Evolutionary conservation across 2,797 vertebrate species (phyloP), one percentile per base, ranked within the genome.

Genomic region (Rhinogobio ventralis): DNA sequence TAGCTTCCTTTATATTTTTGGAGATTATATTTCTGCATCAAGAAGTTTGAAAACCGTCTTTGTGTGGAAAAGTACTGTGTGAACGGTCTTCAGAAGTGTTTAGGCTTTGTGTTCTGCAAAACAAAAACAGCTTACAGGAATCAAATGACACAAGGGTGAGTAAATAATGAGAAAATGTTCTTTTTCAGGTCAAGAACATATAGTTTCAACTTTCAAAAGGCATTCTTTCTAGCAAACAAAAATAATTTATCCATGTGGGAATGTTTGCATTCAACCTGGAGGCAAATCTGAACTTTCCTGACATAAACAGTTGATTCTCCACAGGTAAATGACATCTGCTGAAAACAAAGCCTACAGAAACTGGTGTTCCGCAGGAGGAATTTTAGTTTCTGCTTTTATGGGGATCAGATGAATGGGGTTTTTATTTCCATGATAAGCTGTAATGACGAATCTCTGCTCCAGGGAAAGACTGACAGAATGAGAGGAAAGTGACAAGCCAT

Each of bases 381-480:
- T 77, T 76, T 68, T 55, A 77, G 19, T 19, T 76, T 76, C 57
- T 11, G 45, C 46, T 76, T 75, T 81, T 19, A 71, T 0, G 20
- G 33, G 30, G 2, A 64, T 74, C 23, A 80, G 72, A 83, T 83
- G 62, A 73, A 57, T 83, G 28, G 33, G 78, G 36, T 71, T 72
- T 84, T 79, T 57, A 64, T 88, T 72, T 68, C 57, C 14, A 74
- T 83, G 81, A 77, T 81, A 57, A 83, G 30, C 82, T 80, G 33
- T 62, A 74, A 73, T 86, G 79, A 83, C 64, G 30, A 87, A 82
- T 89, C 75, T 79, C 49, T 60, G 82, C 86, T 82, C 53, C 49
- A 11, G 79, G 79, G 79, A 84, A 57, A 80, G 74, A 89, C 45
- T 87, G 82, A 86, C 79, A 72, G 72, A 67, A 46, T 51, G 55